Base-by-base conservation (phyloP, 1,140 invertebrate species). In the Drosophila teissieri region DNA sequence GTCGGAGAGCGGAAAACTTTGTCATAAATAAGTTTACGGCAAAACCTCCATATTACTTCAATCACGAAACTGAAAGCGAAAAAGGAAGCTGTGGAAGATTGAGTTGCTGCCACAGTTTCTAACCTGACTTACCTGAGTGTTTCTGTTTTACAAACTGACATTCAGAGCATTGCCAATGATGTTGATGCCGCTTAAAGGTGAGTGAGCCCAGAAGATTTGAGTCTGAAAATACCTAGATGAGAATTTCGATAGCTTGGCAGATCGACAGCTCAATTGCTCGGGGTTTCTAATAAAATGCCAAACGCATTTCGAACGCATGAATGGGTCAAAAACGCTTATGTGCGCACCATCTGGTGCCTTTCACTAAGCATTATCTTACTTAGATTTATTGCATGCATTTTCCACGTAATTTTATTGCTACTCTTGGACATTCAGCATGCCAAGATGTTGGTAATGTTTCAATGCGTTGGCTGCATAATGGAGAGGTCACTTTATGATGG, bases 131-230 rank as follows among this genome's bases (percentile, higher is more conserved):
- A 17, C 40, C 54, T 17, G 62, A 75, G 73, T 72, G 65, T 58
- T 52, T 51, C 56, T 77, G 74, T 63, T 77, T 64, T 46, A 69
- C 77, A 70, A 86, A 61, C 63, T 77, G 80, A 77, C 74, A 77
- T 76, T 76, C 73, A 85, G 73, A 78, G 61, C 51, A 53, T 57
- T 64, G 62, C 48, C 70, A 63, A 51, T 79, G 80, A 63, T 75
- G 81, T 60, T 70, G 83, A 52, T 86, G 82, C 82, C 82, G 83
- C 76, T 88, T 64, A 76, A 82, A 88, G 82, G 82, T 86, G 80
- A 86, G 82, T 86, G 75, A 86, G 73, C 80, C 15, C 15, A 39
- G 36, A 56, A 36, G 56, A 37, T 24, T 15, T 19, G 40, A 10
- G 31, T 31, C 31, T 31, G 31, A 48, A 36, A 67, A 17, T 37